Conservation (phyloP, 2,888 invertebrate genomes). For the Electrophaes corylata region DNA sequence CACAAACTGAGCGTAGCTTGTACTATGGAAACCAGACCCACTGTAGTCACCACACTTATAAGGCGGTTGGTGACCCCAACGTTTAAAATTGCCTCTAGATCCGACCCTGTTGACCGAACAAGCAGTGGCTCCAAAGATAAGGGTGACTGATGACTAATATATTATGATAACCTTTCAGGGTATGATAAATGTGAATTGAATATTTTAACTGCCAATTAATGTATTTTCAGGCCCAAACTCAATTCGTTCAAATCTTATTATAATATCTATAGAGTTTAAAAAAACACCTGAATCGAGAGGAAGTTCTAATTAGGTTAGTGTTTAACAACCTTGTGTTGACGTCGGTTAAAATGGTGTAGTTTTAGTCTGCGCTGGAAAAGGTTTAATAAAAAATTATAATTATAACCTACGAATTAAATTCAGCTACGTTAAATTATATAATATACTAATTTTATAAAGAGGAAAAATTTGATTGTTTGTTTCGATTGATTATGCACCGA, state of each 20-base stretch:
- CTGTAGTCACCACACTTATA: too few relatives aligned
- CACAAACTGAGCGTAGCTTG: too few relatives aligned
- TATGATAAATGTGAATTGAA: conserved; percentile 37
- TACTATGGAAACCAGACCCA: too few relatives aligned
- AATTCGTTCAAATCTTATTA: background rate
- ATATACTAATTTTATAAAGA: too few relatives aligned
- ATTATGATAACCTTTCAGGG: conserved; percentile 35
- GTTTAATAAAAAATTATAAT: too few relatives aligned
- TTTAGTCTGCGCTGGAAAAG: too few relatives aligned
- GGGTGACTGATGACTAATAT: conserved; percentile 32
- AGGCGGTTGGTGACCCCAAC: too few relatives aligned
- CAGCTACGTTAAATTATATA: too few relatives aligned
- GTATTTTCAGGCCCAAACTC: background rate
- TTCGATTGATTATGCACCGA: too few relatives aligned
- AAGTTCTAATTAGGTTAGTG: background rate
- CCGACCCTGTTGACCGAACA: conserved; percentile 19
- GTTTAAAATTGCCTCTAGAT: background rate
- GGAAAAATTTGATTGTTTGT: too few relatives aligned
- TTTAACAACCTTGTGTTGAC: background rate
- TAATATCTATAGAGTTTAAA: background rate
- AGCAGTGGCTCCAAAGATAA: conserved; percentile 35
- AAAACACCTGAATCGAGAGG: background rate
- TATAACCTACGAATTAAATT: too few relatives aligned
- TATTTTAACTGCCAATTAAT: conserved; percentile 28
- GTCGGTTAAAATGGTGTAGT: too few relatives aligned